Evolutionary conservation across 1,140 invertebrate species (phyloP).

Genomic region (Drosophila subobscura): DNA sequence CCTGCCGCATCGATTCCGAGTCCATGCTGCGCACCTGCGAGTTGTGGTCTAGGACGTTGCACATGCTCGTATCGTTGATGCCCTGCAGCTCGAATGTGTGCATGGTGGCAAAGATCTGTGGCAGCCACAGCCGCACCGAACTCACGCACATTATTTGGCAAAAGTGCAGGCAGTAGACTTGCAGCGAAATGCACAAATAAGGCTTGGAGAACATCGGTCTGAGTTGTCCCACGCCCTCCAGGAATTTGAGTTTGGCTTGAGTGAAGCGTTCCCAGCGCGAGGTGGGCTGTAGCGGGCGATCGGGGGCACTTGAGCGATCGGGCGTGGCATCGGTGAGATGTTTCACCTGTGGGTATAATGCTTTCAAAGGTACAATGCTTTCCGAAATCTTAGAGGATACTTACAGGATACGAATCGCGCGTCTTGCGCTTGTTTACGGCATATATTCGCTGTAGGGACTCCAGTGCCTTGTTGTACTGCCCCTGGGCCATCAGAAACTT

Average conservation of each 20-base stretch:
- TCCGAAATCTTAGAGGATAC: background rate
- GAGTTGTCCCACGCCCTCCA: slow-evolving; percentile 46
- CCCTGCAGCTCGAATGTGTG: slow-evolving; percentile 83
- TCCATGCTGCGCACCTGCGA: background rate
- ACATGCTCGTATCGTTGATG: slow-evolving; percentile 84
- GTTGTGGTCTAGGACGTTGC: slow-evolving; percentile 51
- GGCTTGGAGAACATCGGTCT: slow-evolving; percentile 62
- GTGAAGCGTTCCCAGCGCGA: slow-evolving; percentile 13
- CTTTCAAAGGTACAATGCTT: no score
- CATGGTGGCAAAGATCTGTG: slow-evolving; percentile 85
- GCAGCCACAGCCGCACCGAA: slow-evolving; percentile 84
- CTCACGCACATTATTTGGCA: slow-evolving; percentile 70
- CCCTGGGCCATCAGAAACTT: slow-evolving; percentile 91
- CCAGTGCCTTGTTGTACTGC: slow-evolving; percentile 86
- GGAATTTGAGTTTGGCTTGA: slow-evolving; percentile 27
- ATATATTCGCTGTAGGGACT: slow-evolving; percentile 52
- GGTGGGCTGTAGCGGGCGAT: background rate
- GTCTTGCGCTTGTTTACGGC: slow-evolving; percentile 86
- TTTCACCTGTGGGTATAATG: slow-evolving; percentile 37
- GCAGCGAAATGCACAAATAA: slow-evolving; percentile 51
- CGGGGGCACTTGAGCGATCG: slow-evolving; percentile 12
- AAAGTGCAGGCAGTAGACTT: slow-evolving; percentile 63
- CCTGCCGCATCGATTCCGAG: slow-evolving; percentile 8
- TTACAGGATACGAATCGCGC: slow-evolving; percentile 87
- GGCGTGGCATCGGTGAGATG: slow-evolving; percentile 41